Evolutionary conservation across 2,888 invertebrate genomes (phyloP), one percentile per base, ranked within the genome.

Genomic region (Pollenia griseotomentosa): DNA sequence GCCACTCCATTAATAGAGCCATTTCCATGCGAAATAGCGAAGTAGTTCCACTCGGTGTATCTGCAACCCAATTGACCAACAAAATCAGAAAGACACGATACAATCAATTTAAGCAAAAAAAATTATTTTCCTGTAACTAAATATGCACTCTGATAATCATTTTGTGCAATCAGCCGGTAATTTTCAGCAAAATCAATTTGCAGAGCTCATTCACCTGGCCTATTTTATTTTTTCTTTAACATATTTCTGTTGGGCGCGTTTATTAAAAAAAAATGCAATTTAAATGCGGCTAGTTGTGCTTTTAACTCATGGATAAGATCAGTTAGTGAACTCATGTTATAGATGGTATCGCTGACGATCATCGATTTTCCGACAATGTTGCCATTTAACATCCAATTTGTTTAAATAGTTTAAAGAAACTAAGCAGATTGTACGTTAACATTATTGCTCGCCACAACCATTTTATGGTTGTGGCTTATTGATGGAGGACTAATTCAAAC

Each of bases 21-120:
- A 16, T 51, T n/a, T 51, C 51, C 51, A 51, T 51, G 12, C n/a
- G 51, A 51, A 16, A 7, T 51, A 51, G 12, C n/a, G 16, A 51
- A 51, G n/a, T 51, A 51, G n/a, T 51, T 51, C 51, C 51, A 51
- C n/a, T 51, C 51, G 4, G 16, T 51, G 51, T 51, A 51, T 5
- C 51, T 51, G 51, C 51, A 51, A 51, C 51, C 51, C 14, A 51
- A 51, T 51, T 51, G 51, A n/a, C 51, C n/a, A n/a, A 51, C n/a
- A 51, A 16, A 51, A 51, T 51, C 51, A 51, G n/a, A 16, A 14
- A 51, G 7, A 51, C 51, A 6, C n/a, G 6, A 51, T 51, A 16
- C 51, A n/a, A 51, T 51, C 6, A 12, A n/a, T 51, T 51, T 16
- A 83, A 42, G 83, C 68, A 44, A 78, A 83, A 83, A 83, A 23